Evolutionary conservation across 2,888 invertebrate species (phyloP), one percentile per base, ranked within the genome.

Genomic region (Leptopilina myrica): DNA sequence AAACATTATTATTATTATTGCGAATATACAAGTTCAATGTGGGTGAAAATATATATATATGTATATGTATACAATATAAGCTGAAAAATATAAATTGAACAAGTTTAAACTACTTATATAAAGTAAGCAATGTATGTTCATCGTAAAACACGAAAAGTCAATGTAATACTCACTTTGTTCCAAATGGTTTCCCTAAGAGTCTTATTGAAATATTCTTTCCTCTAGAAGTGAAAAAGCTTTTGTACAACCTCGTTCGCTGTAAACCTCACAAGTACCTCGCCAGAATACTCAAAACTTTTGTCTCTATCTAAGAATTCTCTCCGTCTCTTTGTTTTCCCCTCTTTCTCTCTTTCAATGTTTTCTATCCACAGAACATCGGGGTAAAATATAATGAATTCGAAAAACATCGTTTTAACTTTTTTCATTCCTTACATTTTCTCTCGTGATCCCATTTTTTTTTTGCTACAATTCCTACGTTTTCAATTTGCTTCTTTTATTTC

Each of bases 101-200:
- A 9, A 20, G 20, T 46, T 67, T n/a, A 15, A 20, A 15, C 49
- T 49, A 33, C 33, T 33, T 33, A 33, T 33, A 33, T 15, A 12
- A 15, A 49, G 20, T 12, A 69, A 20, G 49, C 14, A 46, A 20
- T 49, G 49, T 20, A 26, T 49, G 62, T 69, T 49, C 26, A 7
- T 69, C 69, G 69, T 49, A 69, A 69, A 69, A 69, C 49, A 49
- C 7, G 7, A 49, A 53, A 49, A 69, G 49, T 20, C 26, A 49
- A 69, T 67, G 20, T 67, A 73, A 69, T 69, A 33, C 14, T 12
- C 49, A 69, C 56, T 56, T 73, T 56, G 4, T 73, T 56, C 4
- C n/a, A 53, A 73, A 73, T 40, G 73, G 73, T 73, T 56, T 73
- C 9, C 7, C 26, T 26, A 73, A 56, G 15, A 73, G 53, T 73